phyloP scores from a whole-genome alignment of 2,113 vertebrate species.

The Myrmecobius fasciatus region DNA sequence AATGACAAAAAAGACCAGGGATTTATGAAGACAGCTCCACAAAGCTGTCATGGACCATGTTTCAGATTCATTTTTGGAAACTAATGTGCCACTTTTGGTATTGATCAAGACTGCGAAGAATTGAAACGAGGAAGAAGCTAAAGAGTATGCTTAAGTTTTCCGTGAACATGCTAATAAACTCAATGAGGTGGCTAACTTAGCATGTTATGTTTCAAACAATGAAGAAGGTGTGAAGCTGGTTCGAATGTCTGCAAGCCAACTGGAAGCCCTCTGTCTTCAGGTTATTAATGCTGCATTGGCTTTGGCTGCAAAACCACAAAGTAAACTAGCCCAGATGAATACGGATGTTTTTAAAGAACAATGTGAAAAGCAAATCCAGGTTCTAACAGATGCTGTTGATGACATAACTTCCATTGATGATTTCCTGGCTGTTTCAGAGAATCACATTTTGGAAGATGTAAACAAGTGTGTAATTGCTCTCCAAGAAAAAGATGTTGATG shows the following conservation, averaged over 20 bases:
- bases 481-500: constrained; percentile 98
- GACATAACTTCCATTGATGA: constrained; percentile 99
- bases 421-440: constrained; percentile 98
- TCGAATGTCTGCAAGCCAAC: constrained; percentile 97
- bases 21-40: constrained; percentile 97
- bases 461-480: constrained; percentile 99
- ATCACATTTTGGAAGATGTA: constrained; percentile 99
- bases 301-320: constrained; percentile 98
- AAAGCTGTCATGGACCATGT: constrained; percentile 99
- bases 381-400: constrained; percentile 98
- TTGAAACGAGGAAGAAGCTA: constrained; percentile 98
- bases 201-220: constrained; percentile 99
- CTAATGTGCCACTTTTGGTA: constrained; percentile 98
- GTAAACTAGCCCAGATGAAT: constrained; percentile 98
- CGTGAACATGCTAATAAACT: constrained; percentile 98
- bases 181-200: constrained; percentile 99
- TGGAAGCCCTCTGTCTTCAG: constrained; percentile 96
- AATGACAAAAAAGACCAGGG: constrained; percentile 99
- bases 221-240: constrained; percentile 99
- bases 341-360: constrained; percentile 99
- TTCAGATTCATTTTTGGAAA: constrained; percentile 99
- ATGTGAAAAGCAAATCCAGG: constrained; percentile 97
- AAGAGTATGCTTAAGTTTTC: constrained; percentile 98
- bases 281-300: constrained; percentile 98
- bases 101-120: constrained; percentile 99